phyloP scores from a whole-genome alignment of 2,888 invertebrate genomes.

The Pachymerium ferrugineum region DNA sequence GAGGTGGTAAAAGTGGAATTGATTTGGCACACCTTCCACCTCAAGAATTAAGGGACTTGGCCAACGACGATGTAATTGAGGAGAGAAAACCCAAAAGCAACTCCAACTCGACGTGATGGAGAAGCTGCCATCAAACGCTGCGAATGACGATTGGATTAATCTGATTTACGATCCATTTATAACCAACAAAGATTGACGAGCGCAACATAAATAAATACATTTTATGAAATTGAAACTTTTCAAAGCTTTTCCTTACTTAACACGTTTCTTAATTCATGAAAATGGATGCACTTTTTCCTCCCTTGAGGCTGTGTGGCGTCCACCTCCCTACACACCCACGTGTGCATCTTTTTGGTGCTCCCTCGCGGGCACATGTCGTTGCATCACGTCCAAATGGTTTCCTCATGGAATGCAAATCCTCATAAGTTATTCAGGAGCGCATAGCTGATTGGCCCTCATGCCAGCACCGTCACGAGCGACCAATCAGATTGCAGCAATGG shows the following conservation, averaged over 20 bases:
- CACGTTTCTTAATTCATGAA: constrained; percentile 14
- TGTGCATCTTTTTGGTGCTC: constrained; percentile 12
- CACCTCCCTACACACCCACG: neutral
- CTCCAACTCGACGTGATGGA: constrained; percentile 12
- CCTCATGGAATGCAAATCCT: constrained; percentile 31
- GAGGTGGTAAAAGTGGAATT: constrained; percentile 30
- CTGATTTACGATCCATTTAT: constrained; percentile 21
- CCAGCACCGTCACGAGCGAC: constrained; percentile 12
- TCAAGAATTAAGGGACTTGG: constrained; percentile 21
- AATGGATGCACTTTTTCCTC: neutral
- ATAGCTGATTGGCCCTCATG: constrained; percentile 26
- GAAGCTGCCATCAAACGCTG: constrained; percentile 7
- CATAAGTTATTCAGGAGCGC: constrained; percentile 32
- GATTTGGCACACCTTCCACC: constrained; percentile 29
- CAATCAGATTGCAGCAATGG: constrained; percentile 31
- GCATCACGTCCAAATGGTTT: constrained; percentile 18
- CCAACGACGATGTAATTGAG: constrained; percentile 18
- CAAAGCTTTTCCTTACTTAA: neutral
- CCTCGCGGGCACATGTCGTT: constrained; percentile 13
- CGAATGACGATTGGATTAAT: constrained; percentile 21
- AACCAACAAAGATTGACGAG: constrained; percentile 17
- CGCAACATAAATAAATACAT: constrained; percentile 16
- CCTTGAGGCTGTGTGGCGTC: neutral
- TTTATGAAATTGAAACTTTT: constrained; percentile 30
- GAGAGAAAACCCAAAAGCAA: constrained; percentile 21